phyloP scores from a whole-genome alignment of 2,797 vertebrate genomes.

The Sphaeramia orbicularis region DNA sequence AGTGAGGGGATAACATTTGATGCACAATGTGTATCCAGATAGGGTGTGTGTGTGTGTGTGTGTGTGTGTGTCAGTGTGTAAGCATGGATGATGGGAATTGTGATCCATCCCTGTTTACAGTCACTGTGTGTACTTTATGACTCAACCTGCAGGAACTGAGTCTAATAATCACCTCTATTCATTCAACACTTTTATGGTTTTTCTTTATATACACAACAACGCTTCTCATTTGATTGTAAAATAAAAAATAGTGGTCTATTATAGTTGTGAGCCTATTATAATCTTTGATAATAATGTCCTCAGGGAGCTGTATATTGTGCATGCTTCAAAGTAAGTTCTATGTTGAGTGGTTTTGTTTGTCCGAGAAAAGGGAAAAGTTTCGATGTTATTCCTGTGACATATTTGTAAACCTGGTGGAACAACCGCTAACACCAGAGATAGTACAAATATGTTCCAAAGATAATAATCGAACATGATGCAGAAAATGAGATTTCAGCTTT shows the following conservation, averaged over 20 bases:
- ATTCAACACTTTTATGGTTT: constrained; percentile 27
- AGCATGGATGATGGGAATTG: constrained; percentile 63
- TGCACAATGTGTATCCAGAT: not conserved
- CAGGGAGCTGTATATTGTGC: not conserved
- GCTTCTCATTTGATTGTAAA: not conserved
- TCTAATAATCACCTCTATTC: constrained; percentile 44
- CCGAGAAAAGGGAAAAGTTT: constrained; percentile 9
- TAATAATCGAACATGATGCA: not conserved
- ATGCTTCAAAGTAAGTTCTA: not conserved
- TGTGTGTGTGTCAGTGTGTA: not conserved
- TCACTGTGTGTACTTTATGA: constrained; percentile 61
- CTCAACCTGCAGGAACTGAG: constrained; percentile 53
- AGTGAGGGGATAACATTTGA: too few species aligned
- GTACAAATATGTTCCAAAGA: not conserved
- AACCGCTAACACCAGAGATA: constrained; percentile 16
- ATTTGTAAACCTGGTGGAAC: constrained; percentile 10
- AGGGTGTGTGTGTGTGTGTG: constrained; percentile 21
- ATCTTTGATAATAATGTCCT: not conserved
- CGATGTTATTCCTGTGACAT: constrained; percentile 12
- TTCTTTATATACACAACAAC: not conserved
- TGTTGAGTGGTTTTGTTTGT: constrained; percentile 15
- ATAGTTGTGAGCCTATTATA: not conserved
- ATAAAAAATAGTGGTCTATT: constrained; percentile 6
- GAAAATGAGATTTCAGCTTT: not conserved
- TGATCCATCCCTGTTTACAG: constrained; percentile 61